Evolutionary conservation across 1,140 invertebrate genomes (phyloP).

Genomic region (Saxidomus purpurata): DNA sequence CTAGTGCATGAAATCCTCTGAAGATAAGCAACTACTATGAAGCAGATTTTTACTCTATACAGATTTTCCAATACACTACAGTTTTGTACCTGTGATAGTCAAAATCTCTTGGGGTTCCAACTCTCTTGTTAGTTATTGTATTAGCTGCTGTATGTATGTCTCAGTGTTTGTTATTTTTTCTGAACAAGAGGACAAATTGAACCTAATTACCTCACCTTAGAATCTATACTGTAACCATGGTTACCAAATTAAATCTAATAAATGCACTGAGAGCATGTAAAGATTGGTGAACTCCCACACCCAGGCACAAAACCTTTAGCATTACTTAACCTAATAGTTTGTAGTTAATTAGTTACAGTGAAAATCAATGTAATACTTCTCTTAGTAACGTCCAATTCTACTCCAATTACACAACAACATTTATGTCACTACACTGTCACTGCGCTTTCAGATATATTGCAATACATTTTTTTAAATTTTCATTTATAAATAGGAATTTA

Average conservation of each 20-base stretch:
- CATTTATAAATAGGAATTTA: no score
- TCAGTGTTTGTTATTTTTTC: slow-evolving; percentile 1
- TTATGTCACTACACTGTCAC: no score
- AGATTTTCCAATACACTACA: slow-evolving; percentile 18
- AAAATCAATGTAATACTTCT: no score
- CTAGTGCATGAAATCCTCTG: background rate
- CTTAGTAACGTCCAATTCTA: no score
- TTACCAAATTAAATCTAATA: slow-evolving; percentile 16
- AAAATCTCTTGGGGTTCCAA: background rate
- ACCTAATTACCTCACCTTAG: slow-evolving; percentile 14
- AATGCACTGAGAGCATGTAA: background rate
- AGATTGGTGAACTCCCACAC: no score
- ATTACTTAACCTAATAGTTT: no score
- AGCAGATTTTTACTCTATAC: background rate
- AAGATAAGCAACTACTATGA: background rate
- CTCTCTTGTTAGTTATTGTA: slow-evolving; percentile 12
- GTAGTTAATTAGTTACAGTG: no score
- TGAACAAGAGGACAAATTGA: slow-evolving; percentile 1
- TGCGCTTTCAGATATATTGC: no score
- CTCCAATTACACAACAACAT: no score
- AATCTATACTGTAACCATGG: background rate
- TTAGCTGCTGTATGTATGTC: background rate
- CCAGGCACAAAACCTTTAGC: no score
- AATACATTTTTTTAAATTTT: no score
- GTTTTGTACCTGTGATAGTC: background rate